These are phyloP conservation scores for Campylorhamphus procurvoides DNA, from an alignment of 2,113 vertebrate species.

Conservation along the genomic window DNA sequence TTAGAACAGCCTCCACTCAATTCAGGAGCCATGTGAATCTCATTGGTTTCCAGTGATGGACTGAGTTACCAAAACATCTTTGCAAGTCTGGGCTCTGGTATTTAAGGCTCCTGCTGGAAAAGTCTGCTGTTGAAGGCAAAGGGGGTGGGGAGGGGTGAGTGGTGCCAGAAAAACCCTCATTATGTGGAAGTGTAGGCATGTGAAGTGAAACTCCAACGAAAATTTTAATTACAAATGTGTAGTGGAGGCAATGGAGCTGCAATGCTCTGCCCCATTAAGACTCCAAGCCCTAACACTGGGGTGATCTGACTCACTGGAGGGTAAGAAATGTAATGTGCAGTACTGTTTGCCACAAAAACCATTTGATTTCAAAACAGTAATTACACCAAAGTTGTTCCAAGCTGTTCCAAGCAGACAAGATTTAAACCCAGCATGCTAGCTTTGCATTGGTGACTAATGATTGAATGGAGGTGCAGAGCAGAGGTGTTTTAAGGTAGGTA, in stretches of 20 bases:
- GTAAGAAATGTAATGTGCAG: neutral
- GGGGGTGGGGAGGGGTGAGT: neutral
- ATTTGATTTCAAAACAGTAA: neutral
- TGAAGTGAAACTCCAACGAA: neutral
- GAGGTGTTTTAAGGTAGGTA: neutral
- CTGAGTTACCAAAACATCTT: neutral
- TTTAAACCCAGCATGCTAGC: neutral
- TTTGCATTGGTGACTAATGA: neutral
- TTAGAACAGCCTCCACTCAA: neutral
- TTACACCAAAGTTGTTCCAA: neutral
- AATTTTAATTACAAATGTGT: neutral
- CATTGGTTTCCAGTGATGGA: neutral
- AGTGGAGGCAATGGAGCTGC: neutral
- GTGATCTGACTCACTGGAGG: neutral
- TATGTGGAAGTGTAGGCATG: neutral
- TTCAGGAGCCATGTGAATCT: neutral
- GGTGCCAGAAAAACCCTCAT: neutral
- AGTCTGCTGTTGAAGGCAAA: neutral
- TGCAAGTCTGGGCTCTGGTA: neutral
- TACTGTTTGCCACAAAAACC: neutral
- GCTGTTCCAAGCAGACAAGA: slow-evolving; percentile 21
- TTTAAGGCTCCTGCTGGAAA: neutral
- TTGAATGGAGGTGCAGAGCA: neutral
- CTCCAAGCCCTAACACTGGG: neutral
- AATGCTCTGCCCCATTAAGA: neutral